Evolutionary conservation across 2,888 invertebrate genomes (phyloP).

Genomic region (Beris chalybata): DNA sequence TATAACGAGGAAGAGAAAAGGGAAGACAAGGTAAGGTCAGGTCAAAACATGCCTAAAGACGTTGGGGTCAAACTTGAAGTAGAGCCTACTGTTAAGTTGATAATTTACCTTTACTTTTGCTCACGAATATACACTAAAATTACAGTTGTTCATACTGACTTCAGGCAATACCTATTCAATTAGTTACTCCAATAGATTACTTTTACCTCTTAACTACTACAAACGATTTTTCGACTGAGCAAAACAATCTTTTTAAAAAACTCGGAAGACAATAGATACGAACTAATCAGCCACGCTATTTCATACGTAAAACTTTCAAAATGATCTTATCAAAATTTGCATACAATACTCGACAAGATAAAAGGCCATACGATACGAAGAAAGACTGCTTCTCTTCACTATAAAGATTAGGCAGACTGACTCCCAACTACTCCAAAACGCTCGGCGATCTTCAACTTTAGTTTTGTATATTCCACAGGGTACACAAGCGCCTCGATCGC

Average conservation of each 20-base stretch:
- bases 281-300: slow-evolving; percentile 8
- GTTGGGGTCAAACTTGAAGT: no score
- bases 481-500: slow-evolving; percentile 22
- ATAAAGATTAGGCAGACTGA: background rate
- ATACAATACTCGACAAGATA: slow-evolving; percentile 34
- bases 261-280: background rate
- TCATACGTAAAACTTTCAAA: slow-evolving; percentile 3
- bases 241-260: slow-evolving; percentile 3
- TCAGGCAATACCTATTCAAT: no score
- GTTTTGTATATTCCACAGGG: background rate
- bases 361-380: slow-evolving; percentile 1
- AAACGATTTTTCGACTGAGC: no score
- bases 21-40: no score
- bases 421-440: slow-evolving; percentile 6
- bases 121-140: no score
- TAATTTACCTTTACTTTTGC: no score
- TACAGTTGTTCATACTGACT: no score
- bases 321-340: slow-evolving; percentile 36
- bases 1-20: no score
- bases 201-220: no score
- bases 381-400: background rate
- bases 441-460: background rate
- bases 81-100: no score
- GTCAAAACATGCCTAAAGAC: no score
- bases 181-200: no score